A percentile compares a stretch with the other conserved stretches of the same genome.
phyloP scores from a whole-genome alignment of 2,113 vertebrate species.

The Ceuthmochares aereus region DNA sequence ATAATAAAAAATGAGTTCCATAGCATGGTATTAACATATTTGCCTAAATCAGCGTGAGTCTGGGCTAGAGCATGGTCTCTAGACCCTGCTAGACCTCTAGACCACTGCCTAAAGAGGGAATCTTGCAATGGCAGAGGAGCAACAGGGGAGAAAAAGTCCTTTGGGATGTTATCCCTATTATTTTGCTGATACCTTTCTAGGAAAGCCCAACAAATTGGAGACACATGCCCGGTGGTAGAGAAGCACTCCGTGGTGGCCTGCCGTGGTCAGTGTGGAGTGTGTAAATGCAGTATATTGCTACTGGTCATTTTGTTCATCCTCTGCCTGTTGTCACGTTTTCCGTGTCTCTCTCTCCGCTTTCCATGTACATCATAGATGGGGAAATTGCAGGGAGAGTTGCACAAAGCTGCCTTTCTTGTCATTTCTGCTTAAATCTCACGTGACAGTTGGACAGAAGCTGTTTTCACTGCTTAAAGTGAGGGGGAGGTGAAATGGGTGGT shows the following conservation, averaged over 20 bases:
- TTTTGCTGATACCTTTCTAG: not conserved
- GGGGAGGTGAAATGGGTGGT: conserved; percentile 48
- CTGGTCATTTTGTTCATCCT: not conserved
- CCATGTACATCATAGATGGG: not conserved
- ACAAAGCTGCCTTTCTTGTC: conserved; percentile 70
- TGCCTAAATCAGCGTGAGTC: not conserved
- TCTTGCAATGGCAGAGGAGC: not conserved
- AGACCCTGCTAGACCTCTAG: not conserved
- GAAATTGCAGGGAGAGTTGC: conserved; percentile 19
- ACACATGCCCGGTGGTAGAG: not conserved
- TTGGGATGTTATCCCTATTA: not conserved
- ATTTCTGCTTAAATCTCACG: conserved; percentile 64
- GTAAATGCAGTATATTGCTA: not conserved
- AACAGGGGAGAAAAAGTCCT: not conserved
- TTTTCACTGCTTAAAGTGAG: conserved; percentile 56
- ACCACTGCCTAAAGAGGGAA: not conserved
- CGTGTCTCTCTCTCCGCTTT: not conserved
- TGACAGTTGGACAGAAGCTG: conserved; percentile 64
- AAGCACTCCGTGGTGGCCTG: not conserved
- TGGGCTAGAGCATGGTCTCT: not conserved
- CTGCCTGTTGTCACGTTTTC: not conserved
- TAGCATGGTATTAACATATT: not conserved
- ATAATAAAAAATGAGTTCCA: rapidly evolving
- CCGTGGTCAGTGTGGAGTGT: rapidly evolving
- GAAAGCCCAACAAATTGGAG: not conserved